Evolutionary conservation across 2,888 invertebrate genomes (phyloP), one percentile per base, ranked within the genome.

Genomic region (Dichetophora obliterata): DNA sequence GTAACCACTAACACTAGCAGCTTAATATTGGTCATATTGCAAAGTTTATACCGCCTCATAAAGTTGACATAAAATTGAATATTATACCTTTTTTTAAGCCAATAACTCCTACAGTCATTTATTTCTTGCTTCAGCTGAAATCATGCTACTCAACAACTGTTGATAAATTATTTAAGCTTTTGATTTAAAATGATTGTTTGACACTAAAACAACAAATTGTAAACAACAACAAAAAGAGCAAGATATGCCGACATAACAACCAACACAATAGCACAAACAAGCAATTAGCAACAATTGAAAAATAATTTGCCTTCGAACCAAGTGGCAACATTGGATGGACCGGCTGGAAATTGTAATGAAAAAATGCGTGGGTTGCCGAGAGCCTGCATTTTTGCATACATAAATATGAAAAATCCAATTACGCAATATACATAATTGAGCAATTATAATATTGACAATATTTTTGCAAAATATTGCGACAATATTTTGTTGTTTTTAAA

Each of bases 361-460:
- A 31, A 19, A 68, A 34, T 8, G 70, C 22, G 54, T 70, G 70
- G 70, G 70, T 70, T 54, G 70, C 34, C 70, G n/a, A 8, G 19
- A 31, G 54, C 16, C 70, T 70, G 70, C 19, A 70, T 54, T 34
- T 70, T 70, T 27, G 24, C 19, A 48, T 48, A 43, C 22, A 19
- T 11, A 66, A 37, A 9, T n/a, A 9, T 37, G 3, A 14, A 22
- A 65, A 65, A 68, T 43, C 4, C 43, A 50, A 50, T 43, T 43
- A 66, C 65, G 65, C 37, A 19, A 14, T 14, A 69, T 16, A 43
- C 43, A 48, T 4, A 50, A 48, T n/a, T 48, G 43, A 9, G 16
- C 22, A 68, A 22, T 34, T 34, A n/a, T 65, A n/a, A n/a, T 14
- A 24, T 8, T 22, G 24, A 14, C 8, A 59, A 22, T 22, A 43